These are phyloP conservation scores for Tapirus indicus DNA, from an alignment of 2,797 vertebrate genomes.

Conservation along the genomic window DNA sequence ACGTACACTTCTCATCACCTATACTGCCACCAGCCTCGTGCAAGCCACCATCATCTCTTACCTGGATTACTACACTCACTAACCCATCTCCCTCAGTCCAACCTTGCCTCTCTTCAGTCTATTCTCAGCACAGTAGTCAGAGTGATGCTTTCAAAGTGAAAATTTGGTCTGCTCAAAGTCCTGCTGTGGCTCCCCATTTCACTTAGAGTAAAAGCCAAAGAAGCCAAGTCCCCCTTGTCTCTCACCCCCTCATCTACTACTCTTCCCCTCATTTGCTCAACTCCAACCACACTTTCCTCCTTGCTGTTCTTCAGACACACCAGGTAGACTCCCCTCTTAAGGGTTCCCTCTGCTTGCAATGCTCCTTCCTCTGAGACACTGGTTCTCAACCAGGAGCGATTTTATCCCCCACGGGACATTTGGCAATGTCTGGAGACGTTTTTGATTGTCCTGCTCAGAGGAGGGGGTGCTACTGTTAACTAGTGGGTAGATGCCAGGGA, in stretches of 20 bases:
- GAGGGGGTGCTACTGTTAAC: background rate
- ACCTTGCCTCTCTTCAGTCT: background rate
- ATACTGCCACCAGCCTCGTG: background rate
- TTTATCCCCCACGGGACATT: background rate
- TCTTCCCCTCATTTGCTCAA: background rate
- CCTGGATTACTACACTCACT: background rate
- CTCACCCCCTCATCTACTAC: background rate
- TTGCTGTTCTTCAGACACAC: background rate
- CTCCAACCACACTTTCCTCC: background rate
- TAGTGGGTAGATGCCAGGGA: background rate
- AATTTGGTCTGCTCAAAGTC: background rate
- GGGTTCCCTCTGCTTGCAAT: background rate
- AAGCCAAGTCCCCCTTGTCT: background rate
- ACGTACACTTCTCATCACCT: background rate
- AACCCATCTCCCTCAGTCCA: background rate
- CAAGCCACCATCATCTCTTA: background rate
- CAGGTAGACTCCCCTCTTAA: background rate
- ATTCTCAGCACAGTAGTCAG: background rate
- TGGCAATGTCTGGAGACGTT: background rate
- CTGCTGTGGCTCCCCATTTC: background rate
- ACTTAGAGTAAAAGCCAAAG: background rate
- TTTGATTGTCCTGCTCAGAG: background rate
- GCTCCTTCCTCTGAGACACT: background rate
- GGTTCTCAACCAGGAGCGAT: background rate
- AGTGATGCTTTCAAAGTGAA: background rate